A percentile compares a stretch with the other conserved stretches of the same genome.
Evolutionary conservation across 2,113 vertebrate genomes (phyloP).

Genomic region (Hyperopisus bebe): DNA sequence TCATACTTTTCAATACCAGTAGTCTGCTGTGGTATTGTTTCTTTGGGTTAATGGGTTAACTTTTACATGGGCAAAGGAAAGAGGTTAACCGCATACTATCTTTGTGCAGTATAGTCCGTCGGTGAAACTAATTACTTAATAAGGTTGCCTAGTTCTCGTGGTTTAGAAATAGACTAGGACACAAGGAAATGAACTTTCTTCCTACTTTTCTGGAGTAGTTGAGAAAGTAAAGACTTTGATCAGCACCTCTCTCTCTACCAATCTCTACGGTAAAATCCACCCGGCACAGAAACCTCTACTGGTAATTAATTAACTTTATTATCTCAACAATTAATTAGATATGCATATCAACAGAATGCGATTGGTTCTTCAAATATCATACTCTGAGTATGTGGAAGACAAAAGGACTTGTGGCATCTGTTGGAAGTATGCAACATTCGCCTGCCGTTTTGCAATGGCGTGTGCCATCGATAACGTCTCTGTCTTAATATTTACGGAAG

Average conservation of each 20-base stretch:
- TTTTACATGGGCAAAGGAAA: conserved; percentile 3
- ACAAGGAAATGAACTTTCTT: neutral
- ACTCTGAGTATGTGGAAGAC: neutral
- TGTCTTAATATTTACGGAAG: neutral
- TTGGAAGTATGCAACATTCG: neutral
- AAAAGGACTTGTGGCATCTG: neutral
- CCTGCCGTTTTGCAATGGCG: neutral
- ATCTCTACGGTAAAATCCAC: neutral
- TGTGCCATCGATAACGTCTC: neutral
- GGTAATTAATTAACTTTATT: conserved; percentile 1
- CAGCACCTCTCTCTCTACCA: neutral
- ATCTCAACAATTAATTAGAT: neutral
- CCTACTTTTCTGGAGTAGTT: neutral
- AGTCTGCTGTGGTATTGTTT: neutral
- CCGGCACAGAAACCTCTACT: neutral
- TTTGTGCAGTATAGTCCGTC: neutral
- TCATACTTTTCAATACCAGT: neutral
- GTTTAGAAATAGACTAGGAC: conserved; percentile 5
- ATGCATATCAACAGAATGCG: neutral
- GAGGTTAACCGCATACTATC: conserved; percentile 8
- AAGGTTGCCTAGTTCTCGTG: conserved; percentile 10
- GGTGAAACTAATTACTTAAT: conserved; percentile 14
- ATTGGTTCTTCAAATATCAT: neutral
- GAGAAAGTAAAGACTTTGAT: conserved; percentile 3
- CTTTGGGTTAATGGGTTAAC: neutral